Percentiles rank a stretch among this genome's conserved stretches.
Conservation (phyloP, 1,140 invertebrate genomes). For the Laupala kohalensis region DNA sequence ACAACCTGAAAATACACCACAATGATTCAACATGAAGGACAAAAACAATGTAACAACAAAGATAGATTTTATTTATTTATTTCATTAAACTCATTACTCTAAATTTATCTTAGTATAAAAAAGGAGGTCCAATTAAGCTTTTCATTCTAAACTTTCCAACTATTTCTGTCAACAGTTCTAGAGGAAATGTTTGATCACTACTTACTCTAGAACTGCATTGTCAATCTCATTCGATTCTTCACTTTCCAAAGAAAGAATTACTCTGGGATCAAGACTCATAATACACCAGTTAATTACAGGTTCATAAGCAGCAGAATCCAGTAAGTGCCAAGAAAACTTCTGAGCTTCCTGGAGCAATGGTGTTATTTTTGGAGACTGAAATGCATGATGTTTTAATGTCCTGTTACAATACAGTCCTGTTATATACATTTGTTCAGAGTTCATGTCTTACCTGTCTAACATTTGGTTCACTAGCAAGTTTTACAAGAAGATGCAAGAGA, state of each 20-base stretch:
- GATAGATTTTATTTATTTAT: no score
- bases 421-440: neutral
- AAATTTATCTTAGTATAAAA: no score
- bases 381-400: constrained; percentile 4
- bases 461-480: constrained; percentile 55
- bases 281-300: constrained; percentile 63
- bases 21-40: no score
- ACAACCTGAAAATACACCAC: constrained; percentile 30
- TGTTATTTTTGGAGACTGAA: constrained; percentile 35
- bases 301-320: constrained; percentile 51
- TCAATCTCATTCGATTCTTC: constrained; percentile 35
- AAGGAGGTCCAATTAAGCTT: no score
- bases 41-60: no score
- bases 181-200: neutral
- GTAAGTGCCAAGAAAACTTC: constrained; percentile 51
- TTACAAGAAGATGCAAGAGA: constrained; percentile 50
- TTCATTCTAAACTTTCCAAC: neutral
- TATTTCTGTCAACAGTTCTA: neutral
- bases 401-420: neutral
- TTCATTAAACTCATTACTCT: no score
- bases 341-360: constrained; percentile 46
- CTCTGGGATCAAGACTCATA: constrained; percentile 57
- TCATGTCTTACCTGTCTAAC: constrained; percentile 38
- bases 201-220: constrained; percentile 35
- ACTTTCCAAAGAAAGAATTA: constrained; percentile 39